Conservation (phyloP, 2,113 vertebrate genomes). For the Echinops telfairi region DNA sequence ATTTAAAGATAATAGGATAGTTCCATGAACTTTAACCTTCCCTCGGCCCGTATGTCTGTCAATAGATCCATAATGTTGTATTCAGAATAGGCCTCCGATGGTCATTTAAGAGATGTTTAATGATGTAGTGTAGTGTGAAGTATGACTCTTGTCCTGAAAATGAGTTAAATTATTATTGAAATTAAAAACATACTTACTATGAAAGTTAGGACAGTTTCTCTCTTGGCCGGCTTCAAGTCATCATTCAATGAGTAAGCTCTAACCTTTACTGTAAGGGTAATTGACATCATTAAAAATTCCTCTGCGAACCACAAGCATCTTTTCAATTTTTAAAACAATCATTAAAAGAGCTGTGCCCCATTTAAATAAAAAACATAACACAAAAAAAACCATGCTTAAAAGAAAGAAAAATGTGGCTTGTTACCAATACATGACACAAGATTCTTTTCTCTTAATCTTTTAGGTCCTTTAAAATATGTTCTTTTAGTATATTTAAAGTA, state of each 20-base stretch:
- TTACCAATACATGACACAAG: background rate
- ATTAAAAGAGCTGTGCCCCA: conserved; percentile 30
- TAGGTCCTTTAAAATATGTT: conserved; percentile 11
- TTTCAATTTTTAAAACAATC: conserved; percentile 20
- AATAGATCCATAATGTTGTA: background rate
- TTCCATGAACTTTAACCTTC: no score
- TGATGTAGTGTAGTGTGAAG: background rate
- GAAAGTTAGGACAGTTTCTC: conserved; percentile 91
- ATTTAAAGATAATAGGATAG: no score
- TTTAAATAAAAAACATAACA: background rate
- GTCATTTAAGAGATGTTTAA: background rate
- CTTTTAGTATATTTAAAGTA: conserved; percentile 34
- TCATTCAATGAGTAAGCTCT: conserved; percentile 94
- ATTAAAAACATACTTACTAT: conserved; percentile 86
- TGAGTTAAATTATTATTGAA: conserved; percentile 32
- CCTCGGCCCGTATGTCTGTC: background rate
- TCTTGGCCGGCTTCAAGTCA: conserved; percentile 91
- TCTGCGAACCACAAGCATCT: background rate
- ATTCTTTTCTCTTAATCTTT: conserved; percentile 28
- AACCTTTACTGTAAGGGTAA: conserved; percentile 89
- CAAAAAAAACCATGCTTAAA: conserved; percentile 11
- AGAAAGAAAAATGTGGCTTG: conserved; percentile 36
- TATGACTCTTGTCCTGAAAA: background rate
- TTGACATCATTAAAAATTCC: conserved; percentile 44
- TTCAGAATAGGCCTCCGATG: background rate